Evolutionary conservation across 2,888 invertebrate species (phyloP), one percentile per base, ranked within the genome.

Genomic region (Netelia fuscicornis): DNA sequence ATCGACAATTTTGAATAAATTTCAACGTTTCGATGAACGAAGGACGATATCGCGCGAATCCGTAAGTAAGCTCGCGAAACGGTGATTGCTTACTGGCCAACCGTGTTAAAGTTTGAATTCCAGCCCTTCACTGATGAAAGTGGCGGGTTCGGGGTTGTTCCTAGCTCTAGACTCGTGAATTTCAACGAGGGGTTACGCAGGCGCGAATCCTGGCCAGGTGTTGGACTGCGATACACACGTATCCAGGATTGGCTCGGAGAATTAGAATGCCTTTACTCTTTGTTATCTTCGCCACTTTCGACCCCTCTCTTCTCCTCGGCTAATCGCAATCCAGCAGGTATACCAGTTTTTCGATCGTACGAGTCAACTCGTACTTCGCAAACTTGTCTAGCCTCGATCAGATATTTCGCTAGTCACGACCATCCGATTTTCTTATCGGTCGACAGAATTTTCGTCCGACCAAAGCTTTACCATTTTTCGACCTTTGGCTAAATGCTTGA

Each of bases 121-220:
- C 89, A 89, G 89, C 89, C 88, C 65, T 13, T 6, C 25, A 23
- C 72, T 64, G 74, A 48, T 72, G 74, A 76, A 77, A 79, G 78
- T 85, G 76, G 70, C 37, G 71, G 1, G 56, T 58, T 13, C 2
- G 37, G 56, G 56, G 9, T 71, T 75, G 68, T 70, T 54, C 60
- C 72, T 56, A 64, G 54, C 64, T 62, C 72, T 58, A 30, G 62
- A 65, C 79, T 74, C 62, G 72, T 81, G 67, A 75, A 82, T 84
- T 77, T 75, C 75, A 79, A 23, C 68, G 25, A 48, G 1, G 23
- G 54, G 42, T 70, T 83, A 90, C 92, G 92, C 92, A 92, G 89
- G 87, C 92, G 92, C 91, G 89, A 78, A 89, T 88, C 86, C 86
- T 78, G 77, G 89, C 90, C 92, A 92, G 91, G 90, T 90, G 90